Percentiles rank a stretch among this genome's conserved stretches.
phyloP scores from a whole-genome alignment of 35 echinoderm and acorn worm genomes.

The Stichopus chloronotus region DNA sequence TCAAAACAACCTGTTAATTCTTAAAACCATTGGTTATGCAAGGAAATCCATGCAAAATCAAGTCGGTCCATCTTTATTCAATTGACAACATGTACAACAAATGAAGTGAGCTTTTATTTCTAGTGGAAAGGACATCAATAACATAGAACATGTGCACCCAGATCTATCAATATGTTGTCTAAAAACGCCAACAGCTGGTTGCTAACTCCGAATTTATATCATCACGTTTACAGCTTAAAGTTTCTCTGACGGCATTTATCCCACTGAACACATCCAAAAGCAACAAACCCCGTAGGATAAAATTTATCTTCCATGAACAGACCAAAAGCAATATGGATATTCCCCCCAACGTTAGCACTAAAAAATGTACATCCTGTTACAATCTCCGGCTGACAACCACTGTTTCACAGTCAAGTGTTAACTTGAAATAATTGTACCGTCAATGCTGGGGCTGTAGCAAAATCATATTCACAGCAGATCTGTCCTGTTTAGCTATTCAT shows the following conservation, averaged over 20 bases:
- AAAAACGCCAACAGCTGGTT: conserved; percentile 59
- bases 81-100: neutral
- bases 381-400: conserved; percentile 48
- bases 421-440: conserved; percentile 55
- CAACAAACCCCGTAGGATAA: neutral
- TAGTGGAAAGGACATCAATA: neutral
- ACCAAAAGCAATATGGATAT: conserved; percentile 1
- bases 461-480: conserved; percentile 54
- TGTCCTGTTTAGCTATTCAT: conserved; percentile 63
- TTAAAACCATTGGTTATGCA: neutral
- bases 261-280: conserved; percentile 8
- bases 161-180: conserved; percentile 44
- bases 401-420: conserved; percentile 44
- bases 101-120: conserved; percentile 15
- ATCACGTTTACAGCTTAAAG: neutral
- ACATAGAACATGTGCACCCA: neutral
- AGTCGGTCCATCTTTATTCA: neutral
- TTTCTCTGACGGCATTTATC: neutral
- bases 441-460: conserved; percentile 67
- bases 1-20: conserved; percentile 56
- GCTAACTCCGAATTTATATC: conserved; percentile 18
- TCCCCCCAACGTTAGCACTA: neutral
- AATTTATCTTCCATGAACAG: neutral
- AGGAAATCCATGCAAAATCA: conserved; percentile 8
- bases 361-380: conserved; percentile 37